Conservation (phyloP, 2,888 invertebrate species). For the Drosophila ustulata region DNA sequence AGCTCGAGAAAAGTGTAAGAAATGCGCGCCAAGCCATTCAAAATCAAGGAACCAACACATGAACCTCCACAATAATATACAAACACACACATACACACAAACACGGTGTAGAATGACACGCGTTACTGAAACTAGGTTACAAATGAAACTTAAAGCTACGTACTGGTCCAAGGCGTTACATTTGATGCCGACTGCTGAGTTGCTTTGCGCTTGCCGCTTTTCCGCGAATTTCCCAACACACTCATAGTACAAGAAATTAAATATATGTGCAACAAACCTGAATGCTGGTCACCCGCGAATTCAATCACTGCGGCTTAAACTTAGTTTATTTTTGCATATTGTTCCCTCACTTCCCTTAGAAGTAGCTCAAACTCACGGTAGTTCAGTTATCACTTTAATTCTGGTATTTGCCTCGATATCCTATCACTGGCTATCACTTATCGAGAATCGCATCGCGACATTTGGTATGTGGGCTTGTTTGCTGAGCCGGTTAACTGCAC, state of each 20-base stretch:
- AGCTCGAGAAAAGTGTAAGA: constrained; percentile 46
- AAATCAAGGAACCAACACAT: constrained; percentile 9
- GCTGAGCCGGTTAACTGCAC: constrained; percentile 53
- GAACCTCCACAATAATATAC: constrained; percentile 5
- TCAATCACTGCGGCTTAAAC: not conserved
- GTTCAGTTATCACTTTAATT: constrained; percentile 6
- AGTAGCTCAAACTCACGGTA: not conserved
- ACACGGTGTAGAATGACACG: constrained; percentile 42
- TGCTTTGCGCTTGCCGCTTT: constrained; percentile 1
- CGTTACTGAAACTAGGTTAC: constrained; percentile 66
- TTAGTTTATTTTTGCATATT: constrained; percentile 7
- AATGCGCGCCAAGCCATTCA: constrained; percentile 52
- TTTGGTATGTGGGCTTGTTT: constrained; percentile 31
- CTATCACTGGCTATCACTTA: constrained; percentile 30
- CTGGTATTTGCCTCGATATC: constrained; percentile 24
- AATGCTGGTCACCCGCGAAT: constrained; percentile 4
- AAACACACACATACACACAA: constrained; percentile 1
- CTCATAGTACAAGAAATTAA: constrained; percentile 20
- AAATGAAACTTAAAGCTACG: constrained; percentile 63
- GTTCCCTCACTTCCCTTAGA: constrained; percentile 6
- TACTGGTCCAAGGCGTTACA: constrained; percentile 25
- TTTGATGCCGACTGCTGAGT: constrained; percentile 30
- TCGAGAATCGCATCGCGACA: constrained; percentile 26
- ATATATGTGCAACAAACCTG: constrained; percentile 61
- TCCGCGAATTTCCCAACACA: not conserved